Evolutionary conservation across 2,888 invertebrate genomes (phyloP), one percentile per base, ranked within the genome.

Genomic region (Agonum fuliginosum): DNA sequence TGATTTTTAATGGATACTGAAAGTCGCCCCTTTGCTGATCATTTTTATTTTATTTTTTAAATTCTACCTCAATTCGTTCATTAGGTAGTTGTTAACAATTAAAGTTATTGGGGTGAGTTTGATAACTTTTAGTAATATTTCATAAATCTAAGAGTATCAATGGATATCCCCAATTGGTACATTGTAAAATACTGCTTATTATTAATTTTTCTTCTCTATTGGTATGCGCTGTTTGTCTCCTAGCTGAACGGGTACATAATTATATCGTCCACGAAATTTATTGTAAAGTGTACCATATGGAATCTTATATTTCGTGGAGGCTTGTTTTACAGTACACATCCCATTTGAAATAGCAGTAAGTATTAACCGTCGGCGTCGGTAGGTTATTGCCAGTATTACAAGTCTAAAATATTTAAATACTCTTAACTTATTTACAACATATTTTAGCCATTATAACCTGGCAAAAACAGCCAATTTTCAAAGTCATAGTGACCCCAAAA

Each of bases 221-320:
- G 51, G 2, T 8, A 51, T 22, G 24, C 2, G 22, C 51, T 20
- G 51, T 51, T 22, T 22, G n/a, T 51, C 22, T 12, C 10, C 22
- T 24, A 51, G 51, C 51, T 51, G 24, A 22, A 10, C 51, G 51
- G 51, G 22, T 51, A 51, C n/a, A n/a, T n/a, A n/a, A n/a, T n/a
- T n/a, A n/a, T 51, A 24, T 51, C 12, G 10, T 4, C 51, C 22
- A 51, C 12, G 51, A 51, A 51, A 51, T 51, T 51, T 22, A 20
- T 51, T 51, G 22, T 51, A 51, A 5, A 51, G 10, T n/a, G 51
- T 22, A 10, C 51, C 51, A n/a, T 51, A 51, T n/a, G 20, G 22
- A 22, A 51, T 51, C 17, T 51, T 51, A 51, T 22, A 51, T 51
- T 51, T 51, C 51, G 22, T 8, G 51, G 2, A 1, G 4, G 22